Base-by-base conservation (phyloP, 2,797 vertebrate species). In the Xiphorhynchus erythropygius region DNA sequence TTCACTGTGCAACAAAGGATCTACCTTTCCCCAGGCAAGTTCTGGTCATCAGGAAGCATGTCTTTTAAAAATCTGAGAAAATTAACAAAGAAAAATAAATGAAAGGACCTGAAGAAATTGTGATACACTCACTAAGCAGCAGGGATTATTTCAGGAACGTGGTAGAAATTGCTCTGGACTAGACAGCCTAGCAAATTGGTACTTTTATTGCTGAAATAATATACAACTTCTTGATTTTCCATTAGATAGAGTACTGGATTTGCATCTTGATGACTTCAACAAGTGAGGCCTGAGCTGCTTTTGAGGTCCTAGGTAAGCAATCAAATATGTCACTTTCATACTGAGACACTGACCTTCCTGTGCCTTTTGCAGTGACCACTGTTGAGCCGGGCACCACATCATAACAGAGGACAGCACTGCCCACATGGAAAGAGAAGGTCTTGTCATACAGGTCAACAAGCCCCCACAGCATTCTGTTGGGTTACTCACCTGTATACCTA, bases 241-340 rank as follows among this genome's bases (percentile, higher is more conserved):
- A 80, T 47, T 60, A 64, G n/a, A 91, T 89, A 41, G 33, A 83
- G 32, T 33, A 44, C 15, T 56, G 64, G 32, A 74, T 91, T 95
- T 89, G 24, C 37, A 56, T 23, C 56, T 69, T 68, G 50, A 18
- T 16, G 55, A 3, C 42, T 37, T 13, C 18, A 52, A 16, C 18
- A 67, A 71, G 12, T 39, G 47, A 82, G 19, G 8, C n/a, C 42
- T 65, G 17, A 70, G 41, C 11, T 56, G 63, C 7, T 83, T 80
- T 37, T 55, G 41, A 59, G 35, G 63, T 70, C 22, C 32, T 11
- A 6, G 21, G 30, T 69, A 59, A 69, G 32, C 41, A 65, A 50
- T 28, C 24, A 64, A 64, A 62, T 10, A 4, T 9, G 11, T 56
- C 7, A 4, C 11, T 85, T 81, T 17, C 49, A 19, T 28, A 13